A percentile compares a stretch with the other conserved stretches of the same genome.
Conservation (phyloP, 2,797 vertebrate genomes). For the Tamandua tetradactyla region DNA sequence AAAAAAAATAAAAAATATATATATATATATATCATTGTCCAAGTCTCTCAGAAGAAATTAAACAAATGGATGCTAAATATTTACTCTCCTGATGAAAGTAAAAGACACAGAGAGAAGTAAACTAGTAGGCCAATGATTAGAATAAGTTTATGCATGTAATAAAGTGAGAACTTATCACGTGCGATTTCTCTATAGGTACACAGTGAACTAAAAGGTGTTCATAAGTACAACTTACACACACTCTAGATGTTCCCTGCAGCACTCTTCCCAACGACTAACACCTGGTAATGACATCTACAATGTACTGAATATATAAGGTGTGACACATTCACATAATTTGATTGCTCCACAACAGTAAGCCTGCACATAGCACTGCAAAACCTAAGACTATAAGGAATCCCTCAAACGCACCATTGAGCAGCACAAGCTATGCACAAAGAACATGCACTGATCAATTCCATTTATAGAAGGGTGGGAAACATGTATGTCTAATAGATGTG, state of each 20-base stretch:
- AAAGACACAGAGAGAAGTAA: neutral
- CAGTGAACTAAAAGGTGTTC: neutral
- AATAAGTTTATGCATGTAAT: neutral
- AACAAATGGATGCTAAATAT: neutral
- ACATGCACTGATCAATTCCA: too few relatives aligned
- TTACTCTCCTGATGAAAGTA: too few relatives aligned
- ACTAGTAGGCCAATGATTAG: neutral
- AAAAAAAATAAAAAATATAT: too few relatives aligned
- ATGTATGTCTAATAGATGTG: too few relatives aligned
- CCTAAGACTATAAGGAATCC: too few relatives aligned
- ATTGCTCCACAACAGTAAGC: neutral
- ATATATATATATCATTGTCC: too few relatives aligned
- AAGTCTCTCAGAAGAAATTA: slow-evolving; percentile 31
- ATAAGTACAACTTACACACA: neutral
- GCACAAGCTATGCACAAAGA: neutral
- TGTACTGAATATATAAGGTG: neutral
- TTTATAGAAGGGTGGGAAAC: too few relatives aligned
- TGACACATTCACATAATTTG: neutral
- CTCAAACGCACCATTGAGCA: neutral
- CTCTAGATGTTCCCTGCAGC: neutral
- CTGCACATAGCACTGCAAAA: neutral
- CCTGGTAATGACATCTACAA: accelerated
- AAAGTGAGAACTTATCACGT: neutral
- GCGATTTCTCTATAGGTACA: accelerated
- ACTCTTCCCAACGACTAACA: accelerated